Conservation (phyloP, 1,140 invertebrate species). For the Magallana ariakensis region DNA sequence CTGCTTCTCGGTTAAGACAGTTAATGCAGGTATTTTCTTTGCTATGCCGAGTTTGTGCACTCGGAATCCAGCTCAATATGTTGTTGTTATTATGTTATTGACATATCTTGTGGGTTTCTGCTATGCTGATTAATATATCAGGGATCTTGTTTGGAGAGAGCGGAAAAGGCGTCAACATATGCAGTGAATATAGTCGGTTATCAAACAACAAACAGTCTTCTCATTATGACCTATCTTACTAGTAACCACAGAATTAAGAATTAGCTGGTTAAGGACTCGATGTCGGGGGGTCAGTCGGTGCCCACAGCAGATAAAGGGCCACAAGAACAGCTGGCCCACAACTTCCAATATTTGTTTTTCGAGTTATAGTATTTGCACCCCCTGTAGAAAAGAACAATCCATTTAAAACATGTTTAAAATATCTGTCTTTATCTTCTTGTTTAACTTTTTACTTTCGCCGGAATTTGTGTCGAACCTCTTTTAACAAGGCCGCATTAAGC, state of each 20-base stretch:
- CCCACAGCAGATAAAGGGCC: background rate
- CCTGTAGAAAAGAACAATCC: background rate
- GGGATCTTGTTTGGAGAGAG: constrained; percentile 25
- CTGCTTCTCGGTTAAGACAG: too few species aligned
- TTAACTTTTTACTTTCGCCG: constrained; percentile 21
- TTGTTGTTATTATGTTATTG: constrained; percentile 8
- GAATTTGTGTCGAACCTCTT: background rate
- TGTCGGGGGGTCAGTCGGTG: background rate
- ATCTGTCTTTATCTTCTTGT: constrained; percentile 29
- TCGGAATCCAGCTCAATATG: background rate
- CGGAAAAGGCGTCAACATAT: constrained; percentile 19
- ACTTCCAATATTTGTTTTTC: background rate
- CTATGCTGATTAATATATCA: constrained; percentile 16
- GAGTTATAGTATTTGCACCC: constrained; percentile 5
- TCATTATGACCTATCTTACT: constrained; percentile 2
- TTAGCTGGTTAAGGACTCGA: background rate
- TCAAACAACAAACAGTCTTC: constrained; percentile 1
- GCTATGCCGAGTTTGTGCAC: background rate
- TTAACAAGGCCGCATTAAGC: background rate
- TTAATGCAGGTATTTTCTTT: too few species aligned
- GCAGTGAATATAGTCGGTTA: constrained; percentile 5
- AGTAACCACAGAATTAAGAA: constrained; percentile 26
- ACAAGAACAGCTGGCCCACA: background rate
- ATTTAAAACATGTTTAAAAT: constrained; percentile 6
- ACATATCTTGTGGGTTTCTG: too few species aligned